phyloP scores from a whole-genome alignment of 2,113 vertebrate species.

The Alces alces region DNA sequence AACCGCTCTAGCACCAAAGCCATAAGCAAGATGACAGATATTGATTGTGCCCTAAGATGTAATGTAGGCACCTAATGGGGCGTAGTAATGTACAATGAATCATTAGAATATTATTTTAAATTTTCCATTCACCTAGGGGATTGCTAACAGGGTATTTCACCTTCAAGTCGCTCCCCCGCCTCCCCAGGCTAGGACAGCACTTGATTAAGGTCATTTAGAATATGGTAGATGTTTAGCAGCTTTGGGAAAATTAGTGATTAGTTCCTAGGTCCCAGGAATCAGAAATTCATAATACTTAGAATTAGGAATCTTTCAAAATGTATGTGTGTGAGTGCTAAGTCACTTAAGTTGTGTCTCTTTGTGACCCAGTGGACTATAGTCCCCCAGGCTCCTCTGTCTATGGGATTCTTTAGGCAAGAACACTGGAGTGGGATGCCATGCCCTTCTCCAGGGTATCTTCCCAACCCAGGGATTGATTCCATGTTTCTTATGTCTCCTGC shows the following conservation, averaged over 20 bases:
- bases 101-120: slow-evolving; percentile 77
- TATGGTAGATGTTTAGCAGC: background rate
- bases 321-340: background rate
- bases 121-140: slow-evolving; percentile 63
- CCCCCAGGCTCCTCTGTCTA: background rate
- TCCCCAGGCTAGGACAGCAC: slow-evolving; percentile 1
- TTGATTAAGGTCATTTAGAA: slow-evolving; percentile 60
- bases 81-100: slow-evolving; percentile 74
- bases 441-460: background rate
- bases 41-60: slow-evolving; percentile 71
- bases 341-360: background rate
- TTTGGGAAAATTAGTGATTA: slow-evolving; percentile 23
- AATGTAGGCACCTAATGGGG: slow-evolving; percentile 74
- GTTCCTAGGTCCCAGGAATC: background rate
- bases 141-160: slow-evolving; percentile 69
- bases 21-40: slow-evolving; percentile 75
- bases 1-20: slow-evolving; percentile 63
- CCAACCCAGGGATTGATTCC: background rate
- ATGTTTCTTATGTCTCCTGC: background rate
- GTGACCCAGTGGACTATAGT: background rate
- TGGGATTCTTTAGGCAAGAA: background rate
- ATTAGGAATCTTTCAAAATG: background rate
- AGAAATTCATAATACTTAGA: background rate
- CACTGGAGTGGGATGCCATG: background rate
- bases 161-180: slow-evolving; percentile 49